Evolutionary conservation across 1,140 invertebrate genomes (phyloP).

Genomic region (Bombus picipes): DNA sequence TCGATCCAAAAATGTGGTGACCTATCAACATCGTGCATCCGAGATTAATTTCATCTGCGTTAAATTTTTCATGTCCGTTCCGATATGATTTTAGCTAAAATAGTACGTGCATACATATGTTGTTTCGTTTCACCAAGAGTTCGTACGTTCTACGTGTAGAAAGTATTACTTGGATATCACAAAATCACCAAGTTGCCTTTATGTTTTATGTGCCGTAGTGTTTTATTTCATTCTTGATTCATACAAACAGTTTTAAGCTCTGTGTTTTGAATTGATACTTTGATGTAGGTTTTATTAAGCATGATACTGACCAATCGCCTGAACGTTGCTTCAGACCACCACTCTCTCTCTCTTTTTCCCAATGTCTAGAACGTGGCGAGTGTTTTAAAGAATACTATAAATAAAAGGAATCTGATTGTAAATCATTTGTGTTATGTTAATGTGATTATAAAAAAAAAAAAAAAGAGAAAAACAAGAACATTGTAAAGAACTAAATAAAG

Average conservation of each 20-base stretch:
- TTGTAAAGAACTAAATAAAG: slow-evolving; percentile 82
- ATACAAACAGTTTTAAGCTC: slow-evolving; percentile 18
- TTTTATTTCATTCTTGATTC: slow-evolving; percentile 39
- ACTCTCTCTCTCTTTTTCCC: slow-evolving; percentile 80
- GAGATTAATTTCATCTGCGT: slow-evolving; percentile 57
- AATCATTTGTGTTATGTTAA: slow-evolving; percentile 82
- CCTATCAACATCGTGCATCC: slow-evolving; percentile 77
- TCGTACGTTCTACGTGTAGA: slow-evolving; percentile 17
- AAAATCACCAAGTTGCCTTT: slow-evolving; percentile 73
- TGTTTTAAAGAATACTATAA: slow-evolving; percentile 80
- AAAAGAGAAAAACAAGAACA: slow-evolving; percentile 74
- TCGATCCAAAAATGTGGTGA: slow-evolving; percentile 80
- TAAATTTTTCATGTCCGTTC: slow-evolving; percentile 43
- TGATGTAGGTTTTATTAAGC: slow-evolving; percentile 63
- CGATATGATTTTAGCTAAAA: slow-evolving; percentile 37
- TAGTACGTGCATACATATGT: not conserved
- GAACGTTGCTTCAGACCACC: slow-evolving; percentile 79
- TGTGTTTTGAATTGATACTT: slow-evolving; percentile 37
- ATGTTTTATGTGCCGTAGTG: slow-evolving; percentile 60
- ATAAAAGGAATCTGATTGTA: slow-evolving; percentile 79
- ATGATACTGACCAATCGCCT: slow-evolving; percentile 81
- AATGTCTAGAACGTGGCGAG: slow-evolving; percentile 77
- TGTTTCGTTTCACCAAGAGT: slow-evolving; percentile 15
- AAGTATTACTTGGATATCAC: slow-evolving; percentile 71
- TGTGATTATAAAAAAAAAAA: slow-evolving; percentile 76